Evolutionary conservation across 2,888 invertebrate species (phyloP), one percentile per base, ranked within the genome.

Genomic region (Kuschelorhynchus macadamiae): DNA sequence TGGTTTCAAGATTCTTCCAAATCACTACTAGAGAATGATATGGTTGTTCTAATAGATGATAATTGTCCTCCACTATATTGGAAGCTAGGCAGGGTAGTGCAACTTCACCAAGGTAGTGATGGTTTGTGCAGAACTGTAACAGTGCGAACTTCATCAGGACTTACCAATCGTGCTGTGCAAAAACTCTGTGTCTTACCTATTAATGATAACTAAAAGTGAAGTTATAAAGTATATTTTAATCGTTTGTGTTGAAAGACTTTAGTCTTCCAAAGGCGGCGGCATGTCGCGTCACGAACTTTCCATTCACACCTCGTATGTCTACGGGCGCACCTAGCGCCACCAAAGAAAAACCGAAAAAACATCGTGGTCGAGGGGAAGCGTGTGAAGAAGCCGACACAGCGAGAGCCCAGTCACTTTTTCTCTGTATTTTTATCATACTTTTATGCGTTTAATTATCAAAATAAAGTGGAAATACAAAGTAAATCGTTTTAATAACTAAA

Each of bases 181-280:
- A 36, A 36, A 36, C 36, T 36, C 11, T 36, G 36, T 36, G 11
- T 36, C 11, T 36, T 36, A 36, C 36, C 36, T 36, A 12, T n/a
- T 36, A 7, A 2, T 4, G 36, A 36, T n/a, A 36, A 9, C 11
- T 12, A 36, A 11, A 36, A 36, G 36, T 36, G 36, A 36, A 12
- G 3, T 9, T 7, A 9, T 36, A n/a, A n/a, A n/a, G n/a, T n/a
- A n/a, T n/a, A n/a, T n/a, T n/a, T n/a, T n/a, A n/a, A n/a, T n/a
- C n/a, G n/a, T n/a, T n/a, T n/a, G n/a, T 12, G 11, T 36, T 36
- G 36, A 36, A 36, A 36, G 36, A 36, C 36, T 36, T 36, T 36
- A 36, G 36, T 36, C 36, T 36, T 36, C 11, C 36, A 36, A 36
- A n/a, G 36, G 12, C 36, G 36, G 36, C 36, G 36, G 36, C 36